Evolutionary conservation across 1,140 invertebrate genomes (phyloP), one percentile per base, ranked within the genome.

Genomic region (Aphaenogaster floridana): DNA sequence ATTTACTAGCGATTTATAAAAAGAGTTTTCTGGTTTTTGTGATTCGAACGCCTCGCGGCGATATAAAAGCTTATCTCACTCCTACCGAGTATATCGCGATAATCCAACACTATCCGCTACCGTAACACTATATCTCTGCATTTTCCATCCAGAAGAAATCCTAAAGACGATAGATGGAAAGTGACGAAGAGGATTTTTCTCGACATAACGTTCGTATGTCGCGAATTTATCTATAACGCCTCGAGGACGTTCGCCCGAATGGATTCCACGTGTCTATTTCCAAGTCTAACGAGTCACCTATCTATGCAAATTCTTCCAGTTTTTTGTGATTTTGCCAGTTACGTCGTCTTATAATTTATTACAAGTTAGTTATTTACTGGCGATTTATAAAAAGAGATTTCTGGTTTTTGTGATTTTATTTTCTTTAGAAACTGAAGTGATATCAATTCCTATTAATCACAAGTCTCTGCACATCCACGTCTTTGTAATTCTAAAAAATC

Each of bases 51-150:
- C 15, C 57, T 28, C 28, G 13, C 17, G 42, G 21, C 42, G 28
- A 78, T 78, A 50, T 64, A n/a, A 50, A 78, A 34, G 11, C 59
- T 64, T 78, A 74, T 57, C 52, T 57, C 52, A 5, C 5, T 28
- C 21, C 42, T 64, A 9, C 1, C 54, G 13, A 42, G 0, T 28
- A 6, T 21, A 28, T 8, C 15, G 21, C 54, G 54, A 9, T 77
- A 61, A 61, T 34, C 15, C 54, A 78, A 78, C 48, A 36, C 9
- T 4, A 48, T 11, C 39, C 54, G 6, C 21, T 36, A n/a, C 2
- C 17, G 15, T 39, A 13, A 39, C 42, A 15, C 11, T 54, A 54
- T 54, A 54, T 13, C 17, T 34, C 11, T 11, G 17, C 34, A 8
- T 52, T 52, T 57, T 57, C n/a, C 50, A 15, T 11, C 9, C 52